Evolutionary conservation across 2,888 invertebrate species (phyloP), one percentile per base, ranked within the genome.

Genomic region (Campopleginae sp.): DNA sequence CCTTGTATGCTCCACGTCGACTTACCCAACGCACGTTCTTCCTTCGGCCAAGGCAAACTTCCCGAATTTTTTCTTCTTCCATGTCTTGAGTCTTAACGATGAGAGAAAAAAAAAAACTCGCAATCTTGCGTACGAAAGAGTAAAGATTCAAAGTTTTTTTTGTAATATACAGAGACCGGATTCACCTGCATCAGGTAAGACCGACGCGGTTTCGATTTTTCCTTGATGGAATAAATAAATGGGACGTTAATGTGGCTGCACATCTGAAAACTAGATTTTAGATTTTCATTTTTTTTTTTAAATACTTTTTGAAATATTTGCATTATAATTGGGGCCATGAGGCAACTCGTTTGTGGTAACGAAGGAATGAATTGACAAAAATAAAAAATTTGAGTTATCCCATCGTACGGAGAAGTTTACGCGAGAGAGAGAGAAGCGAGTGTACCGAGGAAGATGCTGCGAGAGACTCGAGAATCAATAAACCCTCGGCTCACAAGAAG

Each of bases 401-500:
- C n/a, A n/a, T 14, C 27, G 48, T 66, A 74, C 38, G 27, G 61
- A 46, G 27, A 68, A 66, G 23, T 61, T 80, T 31, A 68, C 76
- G 66, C 58, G 86, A 82, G 78, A 80, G 38, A 38, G 76, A 88
- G 85, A 85, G 88, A 58, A 12, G 86, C 75, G 87, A 87, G 84
- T 87, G 86, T 86, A 86, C 82, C 88, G 89, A 90, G 88, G 90
- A 92, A 92, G 92, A 92, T 91, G 91, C 91, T 88, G 90, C 65
- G 85, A 80, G 80, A 75, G 81, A 82, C 92, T 92, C 88, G 91
- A 90, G 92, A 93, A 93, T 93, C 93, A 93, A 93, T 93, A 93
- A 92, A 92, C 90, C 90, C 88, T 89, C 81, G 88, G 89, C 44
- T 51, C 66, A 75, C 58, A 44, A 44, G 33, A 17, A 70, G 70